Base-by-base conservation (phyloP, 2,888 invertebrate genomes). In the Flexamia atlantica region DNA sequence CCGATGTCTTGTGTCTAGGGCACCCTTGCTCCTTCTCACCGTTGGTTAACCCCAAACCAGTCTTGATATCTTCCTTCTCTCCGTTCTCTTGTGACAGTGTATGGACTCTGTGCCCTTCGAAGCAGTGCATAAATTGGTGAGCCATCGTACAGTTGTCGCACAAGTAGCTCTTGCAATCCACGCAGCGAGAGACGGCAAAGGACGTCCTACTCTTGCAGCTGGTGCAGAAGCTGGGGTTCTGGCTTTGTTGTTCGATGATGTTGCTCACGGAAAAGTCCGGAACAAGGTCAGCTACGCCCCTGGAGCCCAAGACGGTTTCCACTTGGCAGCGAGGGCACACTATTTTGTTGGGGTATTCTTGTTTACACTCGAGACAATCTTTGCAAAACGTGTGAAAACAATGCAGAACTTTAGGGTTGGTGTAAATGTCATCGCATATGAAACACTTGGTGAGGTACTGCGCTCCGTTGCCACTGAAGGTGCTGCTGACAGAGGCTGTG, bases 121-220 rank as follows among this genome's bases (percentile, higher is more conserved):
- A 99, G 90, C 98, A 99, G 91, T 98, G 98, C 98, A 99, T 99
- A 90, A 97, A 98, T 91, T 98, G 97, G 91, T 99, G 99, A 86
- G 99, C 99, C 95, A 98, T 98, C 89, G 98, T 97, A 93, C 99
- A 99, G 90, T 98, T 98, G 85, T 97, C 95, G 92, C 99, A 99
- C 88, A 99, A 94, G 90, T 96, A 97, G 90, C 98, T 98, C 89
- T 97, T 96, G 91, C 99, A 99, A 91, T 99, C 98, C 89, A 97
- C 96, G 91, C 98, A 99, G 90, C 97, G 96, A 85, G 98, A 98
- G 84, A 98, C 97, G 74, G 98, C 98, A 94, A 96, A 96, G 25
- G 97, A 95, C 90, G 98, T 97, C 90, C 96, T 97, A 87, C 97
- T 97, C 91, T 98, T 99, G 93, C 99, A 99, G 89, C 98, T 98